Evolutionary conservation across 2,113 vertebrate genomes (phyloP), one percentile per base, ranked within the genome.

Genomic region (Hiodon alosoides): DNA sequence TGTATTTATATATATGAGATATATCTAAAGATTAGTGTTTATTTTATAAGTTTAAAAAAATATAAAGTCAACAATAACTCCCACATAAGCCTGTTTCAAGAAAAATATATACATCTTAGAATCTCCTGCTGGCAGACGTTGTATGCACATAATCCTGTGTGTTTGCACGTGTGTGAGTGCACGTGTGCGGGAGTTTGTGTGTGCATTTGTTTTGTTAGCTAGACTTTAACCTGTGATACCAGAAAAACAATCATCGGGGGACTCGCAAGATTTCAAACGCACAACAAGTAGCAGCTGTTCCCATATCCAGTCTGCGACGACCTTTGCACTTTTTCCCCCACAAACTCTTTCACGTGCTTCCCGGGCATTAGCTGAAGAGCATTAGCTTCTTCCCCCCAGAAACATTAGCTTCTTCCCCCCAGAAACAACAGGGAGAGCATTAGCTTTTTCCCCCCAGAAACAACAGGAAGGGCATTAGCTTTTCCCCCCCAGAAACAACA

Each of bases 41-140:
- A 67, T 74, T 80, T 71, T 74, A 80, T 84, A 85, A 85, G 84
- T 79, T 81, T 90, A 90, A 84, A 92, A 90, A 91, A 90, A 91
- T 90, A 91, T 86, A 89, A 89, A 88, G 87, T 88, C 83, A 83
- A 86, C 77, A 81, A 60, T 57, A 81, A 83, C 74, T 68, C 16
- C 11, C 52, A 76, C 8, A 65, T 65, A 66, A 75, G 61, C 69
- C 69, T 61, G 57, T 52, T 10, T 60, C 60, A 61, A 70, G 66
- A 57, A 67, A 73, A 70, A 60, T 71, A 51, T 7, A 53, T 58
- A 66, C 53, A 14, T 60, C 76, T 72, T 58, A 61, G 57, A 68
- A 71, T 10, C 69, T 71, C 52, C 60, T 71, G 51, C 69, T 66
- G 47, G 59, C 54, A 67, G 65, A 75, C 7, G 54, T n/a, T 66